These are phyloP conservation scores for Resseliella maxima DNA, from an alignment of 2,888 invertebrate species.

Conservation along the genomic window DNA sequence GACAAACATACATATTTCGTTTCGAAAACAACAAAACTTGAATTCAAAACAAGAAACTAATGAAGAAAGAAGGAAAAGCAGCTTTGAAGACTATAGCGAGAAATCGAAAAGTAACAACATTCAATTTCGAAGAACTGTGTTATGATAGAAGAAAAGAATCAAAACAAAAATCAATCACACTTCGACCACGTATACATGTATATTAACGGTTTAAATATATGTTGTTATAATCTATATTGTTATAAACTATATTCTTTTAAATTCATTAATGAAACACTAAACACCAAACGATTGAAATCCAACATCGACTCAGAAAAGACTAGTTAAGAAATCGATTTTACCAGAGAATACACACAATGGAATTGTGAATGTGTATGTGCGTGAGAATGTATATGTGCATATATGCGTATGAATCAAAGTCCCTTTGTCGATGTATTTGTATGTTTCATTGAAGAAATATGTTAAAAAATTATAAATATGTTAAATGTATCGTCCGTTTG, in stretches of 20 bases:
- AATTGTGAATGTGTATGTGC: neutral
- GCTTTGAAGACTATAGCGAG: conserved; percentile 7
- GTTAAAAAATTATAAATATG: neutral
- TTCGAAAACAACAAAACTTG: neutral
- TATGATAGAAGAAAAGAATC: neutral
- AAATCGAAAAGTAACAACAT: neutral
- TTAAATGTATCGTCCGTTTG: neutral
- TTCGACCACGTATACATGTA: conserved; percentile 22
- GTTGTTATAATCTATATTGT: neutral
- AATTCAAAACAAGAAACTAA: neutral
- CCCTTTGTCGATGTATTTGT: neutral
- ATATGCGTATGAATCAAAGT: neutral
- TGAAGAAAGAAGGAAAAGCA: neutral
- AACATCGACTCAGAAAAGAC: conserved; percentile 34
- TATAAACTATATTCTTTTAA: neutral
- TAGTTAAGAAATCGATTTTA: conserved; percentile 53
- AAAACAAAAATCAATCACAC: conserved; percentile 44
- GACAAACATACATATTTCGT: neutral
- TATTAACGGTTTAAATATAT: neutral
- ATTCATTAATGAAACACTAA: conserved; percentile 40
- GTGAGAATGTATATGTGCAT: neutral
- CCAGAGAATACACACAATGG: conserved; percentile 32
- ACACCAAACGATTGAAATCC: conserved; percentile 32
- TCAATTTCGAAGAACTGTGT: neutral
- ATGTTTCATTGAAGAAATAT: neutral